Conservation (phyloP, 2,797 vertebrate species). For the Adelosebastes latens region DNA sequence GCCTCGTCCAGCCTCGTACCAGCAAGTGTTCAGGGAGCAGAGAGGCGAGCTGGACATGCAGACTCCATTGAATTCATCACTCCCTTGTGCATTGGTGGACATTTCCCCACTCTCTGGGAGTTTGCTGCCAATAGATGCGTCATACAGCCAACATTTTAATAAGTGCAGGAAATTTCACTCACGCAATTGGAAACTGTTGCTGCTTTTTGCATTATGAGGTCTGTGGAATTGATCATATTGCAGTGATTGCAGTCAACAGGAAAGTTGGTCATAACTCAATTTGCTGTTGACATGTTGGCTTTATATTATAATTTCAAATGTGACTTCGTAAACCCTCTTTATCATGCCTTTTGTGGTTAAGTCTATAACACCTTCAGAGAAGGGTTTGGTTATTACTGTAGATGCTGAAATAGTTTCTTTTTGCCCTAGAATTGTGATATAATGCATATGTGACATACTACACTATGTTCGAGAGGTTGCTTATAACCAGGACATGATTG, state of each 20-base stretch:
- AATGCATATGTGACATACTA: background rate
- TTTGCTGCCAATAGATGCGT: constrained; percentile 14
- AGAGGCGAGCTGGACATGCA: constrained; percentile 15
- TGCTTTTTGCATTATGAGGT: background rate
- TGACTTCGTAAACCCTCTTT: background rate
- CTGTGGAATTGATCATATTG: background rate
- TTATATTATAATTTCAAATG: background rate
- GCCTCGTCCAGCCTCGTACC: constrained; percentile 4
- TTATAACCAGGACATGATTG: background rate
- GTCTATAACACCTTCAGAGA: background rate
- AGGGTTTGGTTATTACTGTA: background rate
- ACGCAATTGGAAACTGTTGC: background rate
- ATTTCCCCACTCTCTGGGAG: constrained; percentile 6
- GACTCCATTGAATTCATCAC: constrained; percentile 24
- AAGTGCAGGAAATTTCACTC: background rate
- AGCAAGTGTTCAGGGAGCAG: constrained; percentile 10
- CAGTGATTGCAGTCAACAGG: background rate
- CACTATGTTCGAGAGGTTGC: background rate
- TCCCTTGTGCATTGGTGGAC: constrained; percentile 18
- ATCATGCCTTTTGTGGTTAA: background rate
- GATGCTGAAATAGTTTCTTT: background rate
- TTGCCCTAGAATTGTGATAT: background rate
- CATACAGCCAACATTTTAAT: constrained; percentile 19
- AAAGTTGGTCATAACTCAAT: background rate
- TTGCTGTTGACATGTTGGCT: background rate